Conservation (phyloP, 2,113 vertebrate genomes). For the Martes martes region DNA sequence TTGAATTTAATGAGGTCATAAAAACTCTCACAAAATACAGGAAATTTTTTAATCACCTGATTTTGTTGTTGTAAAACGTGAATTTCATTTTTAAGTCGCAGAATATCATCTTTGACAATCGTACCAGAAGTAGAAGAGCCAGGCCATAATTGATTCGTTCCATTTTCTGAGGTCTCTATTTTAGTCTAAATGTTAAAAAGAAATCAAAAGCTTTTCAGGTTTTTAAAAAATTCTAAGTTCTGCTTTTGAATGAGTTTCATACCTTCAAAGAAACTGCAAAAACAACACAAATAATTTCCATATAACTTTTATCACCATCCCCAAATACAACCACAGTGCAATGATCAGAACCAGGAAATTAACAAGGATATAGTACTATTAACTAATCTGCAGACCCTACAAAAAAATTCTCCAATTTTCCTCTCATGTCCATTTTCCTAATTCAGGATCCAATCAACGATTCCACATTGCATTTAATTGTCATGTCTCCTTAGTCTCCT, state of each 20-base stretch:
- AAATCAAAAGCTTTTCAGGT: neutral
- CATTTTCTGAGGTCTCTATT: slow-evolving; percentile 76
- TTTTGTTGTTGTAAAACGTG: slow-evolving; percentile 84
- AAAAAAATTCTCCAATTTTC: neutral
- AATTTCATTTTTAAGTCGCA: slow-evolving; percentile 85
- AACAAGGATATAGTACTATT: neutral
- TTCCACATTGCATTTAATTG: neutral
- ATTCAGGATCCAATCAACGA: neutral
- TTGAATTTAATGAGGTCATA: neutral
- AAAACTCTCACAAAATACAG: neutral
- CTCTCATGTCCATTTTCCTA: neutral
- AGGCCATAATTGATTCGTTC: slow-evolving; percentile 52
- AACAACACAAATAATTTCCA: neutral
- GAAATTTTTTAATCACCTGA: slow-evolving; percentile 82
- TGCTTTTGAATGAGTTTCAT: slow-evolving; percentile 16
- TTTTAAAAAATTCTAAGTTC: neutral
- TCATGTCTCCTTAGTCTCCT: neutral
- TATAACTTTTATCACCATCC: neutral
- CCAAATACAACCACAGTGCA: neutral
- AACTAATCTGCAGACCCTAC: neutral
- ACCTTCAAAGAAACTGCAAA: neutral
- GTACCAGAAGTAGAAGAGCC: slow-evolving; percentile 51
- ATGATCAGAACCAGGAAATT: neutral
- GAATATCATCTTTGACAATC: slow-evolving; percentile 82
- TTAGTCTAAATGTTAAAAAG: slow-evolving; percentile 77